These are phyloP conservation scores for Lottia scabra DNA, from an alignment of 2,888 invertebrate species.

Conservation along the genomic window DNA sequence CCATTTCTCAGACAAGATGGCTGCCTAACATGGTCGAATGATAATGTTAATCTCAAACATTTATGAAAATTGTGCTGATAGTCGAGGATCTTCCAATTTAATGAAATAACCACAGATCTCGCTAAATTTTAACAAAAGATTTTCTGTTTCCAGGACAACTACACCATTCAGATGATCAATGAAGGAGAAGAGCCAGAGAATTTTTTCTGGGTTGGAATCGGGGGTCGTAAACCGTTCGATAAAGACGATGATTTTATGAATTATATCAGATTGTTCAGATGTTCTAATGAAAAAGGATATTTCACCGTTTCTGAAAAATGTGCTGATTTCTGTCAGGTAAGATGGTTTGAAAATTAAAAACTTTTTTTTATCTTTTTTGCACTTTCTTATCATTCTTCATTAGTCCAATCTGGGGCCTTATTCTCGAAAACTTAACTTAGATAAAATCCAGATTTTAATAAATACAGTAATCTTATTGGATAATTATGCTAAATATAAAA, in stretches of 20 bases:
- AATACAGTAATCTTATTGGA: no score
- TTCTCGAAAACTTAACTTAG: no score
- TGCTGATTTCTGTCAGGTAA: conserved; percentile 94
- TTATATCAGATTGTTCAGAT: conserved; percentile 93
- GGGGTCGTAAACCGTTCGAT: conserved; percentile 91
- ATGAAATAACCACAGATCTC: no score
- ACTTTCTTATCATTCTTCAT: no score
- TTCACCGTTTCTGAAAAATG: conserved; percentile 99
- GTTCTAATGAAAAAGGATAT: conserved; percentile 99
- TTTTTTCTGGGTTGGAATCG: conserved; percentile 97
- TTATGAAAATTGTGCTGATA: no score
- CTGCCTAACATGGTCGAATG: no score
- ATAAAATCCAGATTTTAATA: no score
- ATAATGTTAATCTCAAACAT: no score
- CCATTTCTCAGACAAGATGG: no score
- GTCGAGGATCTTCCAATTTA: no score
- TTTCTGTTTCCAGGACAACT: conserved; percentile 59
- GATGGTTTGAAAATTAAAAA: not conserved
- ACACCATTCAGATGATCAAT: conserved; percentile 72
- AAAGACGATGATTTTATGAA: conserved; percentile 91
- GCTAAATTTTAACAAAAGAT: not conserved
- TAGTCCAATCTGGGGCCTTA: no score
- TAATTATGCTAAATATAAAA: no score
- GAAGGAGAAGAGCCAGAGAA: conserved; percentile 98
- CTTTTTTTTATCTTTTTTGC: not conserved